Conservation (phyloP, 2,888 invertebrate species). For the Caenorhabditis sp. region DNA sequence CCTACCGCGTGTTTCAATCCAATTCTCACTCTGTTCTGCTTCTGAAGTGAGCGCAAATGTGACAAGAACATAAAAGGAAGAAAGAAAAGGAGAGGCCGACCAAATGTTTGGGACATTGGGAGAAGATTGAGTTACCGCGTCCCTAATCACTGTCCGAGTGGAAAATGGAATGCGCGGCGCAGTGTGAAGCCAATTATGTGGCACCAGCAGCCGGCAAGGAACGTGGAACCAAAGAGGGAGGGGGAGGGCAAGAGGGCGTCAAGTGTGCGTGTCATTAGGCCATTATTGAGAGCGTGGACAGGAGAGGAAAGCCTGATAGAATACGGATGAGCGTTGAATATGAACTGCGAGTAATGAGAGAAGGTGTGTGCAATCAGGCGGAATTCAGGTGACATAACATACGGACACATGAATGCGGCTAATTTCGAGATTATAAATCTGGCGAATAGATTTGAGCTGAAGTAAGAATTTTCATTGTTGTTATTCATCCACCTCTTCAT, state of each 20-base stretch:
- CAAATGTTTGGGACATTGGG: conserved; percentile 28
- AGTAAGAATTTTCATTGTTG: too few relatives aligned
- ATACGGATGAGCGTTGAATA: conserved; percentile 17
- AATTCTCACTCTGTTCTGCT: too few relatives aligned
- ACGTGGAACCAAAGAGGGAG: conserved; percentile 30
- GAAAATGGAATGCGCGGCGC: conserved; percentile 35
- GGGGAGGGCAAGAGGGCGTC: conserved; percentile 15
- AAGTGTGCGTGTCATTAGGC: conserved; percentile 52
- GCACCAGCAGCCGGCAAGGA: too few relatives aligned
- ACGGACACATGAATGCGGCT: background rate
- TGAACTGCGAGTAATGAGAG: background rate
- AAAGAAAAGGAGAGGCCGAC: conserved; percentile 9
- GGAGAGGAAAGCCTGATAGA: conserved; percentile 9
- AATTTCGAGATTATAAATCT: background rate
- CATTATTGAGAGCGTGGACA: conserved; percentile 39
- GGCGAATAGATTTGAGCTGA: too few relatives aligned
- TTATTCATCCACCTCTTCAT: too few relatives aligned
- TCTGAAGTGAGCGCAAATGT: too few relatives aligned
- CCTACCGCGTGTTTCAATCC: too few relatives aligned
- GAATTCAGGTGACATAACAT: conserved; percentile 5
- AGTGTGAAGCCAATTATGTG: conserved; percentile 52
- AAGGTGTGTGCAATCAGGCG: conserved; percentile 18
- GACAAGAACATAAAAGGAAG: background rate
- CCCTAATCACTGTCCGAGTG: conserved; percentile 43
- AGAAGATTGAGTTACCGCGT: conserved; percentile 50